phyloP scores from a whole-genome alignment of 2,797 vertebrate species.

The Coreius guichenoti region DNA sequence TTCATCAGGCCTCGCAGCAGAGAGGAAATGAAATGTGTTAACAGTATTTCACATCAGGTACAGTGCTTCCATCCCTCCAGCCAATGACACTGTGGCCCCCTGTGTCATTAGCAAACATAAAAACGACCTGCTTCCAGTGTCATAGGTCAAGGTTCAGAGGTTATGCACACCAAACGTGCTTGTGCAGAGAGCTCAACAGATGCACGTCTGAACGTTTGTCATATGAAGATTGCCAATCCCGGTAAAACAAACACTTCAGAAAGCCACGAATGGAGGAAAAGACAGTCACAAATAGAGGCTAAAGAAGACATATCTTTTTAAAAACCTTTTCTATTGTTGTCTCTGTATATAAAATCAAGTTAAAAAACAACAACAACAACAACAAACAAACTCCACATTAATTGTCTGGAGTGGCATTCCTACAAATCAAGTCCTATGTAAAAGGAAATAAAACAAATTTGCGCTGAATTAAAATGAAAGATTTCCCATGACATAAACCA shows the following conservation, averaged over 20 bases:
- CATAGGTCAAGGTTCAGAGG: slow-evolving; percentile 57
- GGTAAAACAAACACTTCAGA: slow-evolving; percentile 53
- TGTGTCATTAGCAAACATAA: slow-evolving; percentile 28
- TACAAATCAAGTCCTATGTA: background rate
- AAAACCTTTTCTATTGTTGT: background rate
- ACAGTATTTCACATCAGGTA: slow-evolving; percentile 55
- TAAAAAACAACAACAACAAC: background rate
- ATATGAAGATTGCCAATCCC: slow-evolving; percentile 56
- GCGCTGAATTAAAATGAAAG: slow-evolving; percentile 4
- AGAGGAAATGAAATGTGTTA: slow-evolving; percentile 59
- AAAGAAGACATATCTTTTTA: background rate
- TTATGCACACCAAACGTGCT: slow-evolving; percentile 46
- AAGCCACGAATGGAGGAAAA: slow-evolving; percentile 5
- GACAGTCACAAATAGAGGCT: background rate
- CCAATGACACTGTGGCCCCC: slow-evolving; percentile 38
- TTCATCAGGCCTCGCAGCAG: slow-evolving; percentile 47
- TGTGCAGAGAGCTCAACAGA: slow-evolving; percentile 12
- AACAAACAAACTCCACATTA: background rate
- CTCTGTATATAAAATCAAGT: background rate
- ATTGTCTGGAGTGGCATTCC: background rate
- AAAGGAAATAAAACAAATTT: background rate
- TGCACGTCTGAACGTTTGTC: slow-evolving; percentile 41
- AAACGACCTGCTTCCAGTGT: slow-evolving; percentile 33
- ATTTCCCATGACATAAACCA: slow-evolving; percentile 20
- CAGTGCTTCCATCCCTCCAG: slow-evolving; percentile 25